A percentile compares a stretch with the other conserved stretches of the same genome.
Evolutionary conservation across 2,888 invertebrate species (phyloP).

Genomic region (Luperina nickerlii): DNA sequence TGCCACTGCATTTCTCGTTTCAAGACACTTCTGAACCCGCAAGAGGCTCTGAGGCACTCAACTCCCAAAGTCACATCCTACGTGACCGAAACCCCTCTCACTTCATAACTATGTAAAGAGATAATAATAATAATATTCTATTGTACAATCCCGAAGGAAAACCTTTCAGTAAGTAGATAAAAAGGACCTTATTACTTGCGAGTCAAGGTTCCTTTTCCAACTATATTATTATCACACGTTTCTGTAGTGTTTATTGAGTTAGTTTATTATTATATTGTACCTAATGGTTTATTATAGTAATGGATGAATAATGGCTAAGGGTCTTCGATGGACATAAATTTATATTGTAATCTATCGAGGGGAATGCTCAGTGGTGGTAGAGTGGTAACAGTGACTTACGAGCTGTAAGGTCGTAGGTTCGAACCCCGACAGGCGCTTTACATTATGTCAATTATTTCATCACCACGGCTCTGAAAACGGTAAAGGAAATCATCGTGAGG

Average conservation of each 20-base stretch:
- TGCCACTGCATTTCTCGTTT: slow-evolving; percentile 8
- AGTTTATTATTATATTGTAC: neutral
- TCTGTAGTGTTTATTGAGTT: neutral
- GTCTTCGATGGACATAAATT: neutral
- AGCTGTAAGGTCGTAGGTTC: too few species aligned
- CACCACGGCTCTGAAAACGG: too few species aligned
- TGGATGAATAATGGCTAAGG: neutral
- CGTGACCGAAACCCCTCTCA: slow-evolving; percentile 36
- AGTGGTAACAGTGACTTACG: too few species aligned
- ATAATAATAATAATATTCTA: slow-evolving; percentile 48
- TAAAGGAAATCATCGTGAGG: too few species aligned
- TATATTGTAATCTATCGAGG: neutral
- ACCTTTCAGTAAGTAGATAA: slow-evolving; percentile 42
- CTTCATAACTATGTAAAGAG: slow-evolving; percentile 36
- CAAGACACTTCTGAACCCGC: neutral
- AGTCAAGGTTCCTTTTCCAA: slow-evolving; percentile 10
- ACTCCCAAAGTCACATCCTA: slow-evolving; percentile 23
- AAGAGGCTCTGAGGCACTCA: slow-evolving; percentile 20
- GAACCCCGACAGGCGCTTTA: too few species aligned
- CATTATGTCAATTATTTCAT: too few species aligned
- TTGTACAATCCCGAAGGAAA: slow-evolving; percentile 43
- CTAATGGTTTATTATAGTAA: neutral
- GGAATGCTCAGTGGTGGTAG: neutral
- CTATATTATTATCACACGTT: neutral
- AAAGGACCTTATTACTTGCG: slow-evolving; percentile 25